These are phyloP conservation scores for Meiosimyza platycephala DNA, from an alignment of 2,888 invertebrate species.

Conservation along the genomic window DNA sequence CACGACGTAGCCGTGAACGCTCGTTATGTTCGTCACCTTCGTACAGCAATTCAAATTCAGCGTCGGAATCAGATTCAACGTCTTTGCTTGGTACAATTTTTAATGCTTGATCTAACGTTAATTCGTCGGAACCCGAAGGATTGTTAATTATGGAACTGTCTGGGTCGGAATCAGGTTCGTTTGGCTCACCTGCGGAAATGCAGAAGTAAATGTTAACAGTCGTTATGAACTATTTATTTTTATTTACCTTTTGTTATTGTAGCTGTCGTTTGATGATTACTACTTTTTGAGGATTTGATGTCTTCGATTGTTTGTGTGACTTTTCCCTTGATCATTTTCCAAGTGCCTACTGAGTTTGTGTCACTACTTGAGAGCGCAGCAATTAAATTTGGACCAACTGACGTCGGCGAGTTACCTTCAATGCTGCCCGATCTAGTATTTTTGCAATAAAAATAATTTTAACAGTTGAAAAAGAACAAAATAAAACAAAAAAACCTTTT, in stretches of 20 bases:
- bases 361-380: constrained; percentile 56
- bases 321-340: constrained; percentile 66
- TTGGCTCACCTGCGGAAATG: constrained; percentile 44
- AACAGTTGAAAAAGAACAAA: no score
- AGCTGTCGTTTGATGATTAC: constrained; percentile 42
- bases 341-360: constrained; percentile 61
- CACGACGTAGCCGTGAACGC: constrained; percentile 59
- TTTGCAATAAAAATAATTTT: background rate
- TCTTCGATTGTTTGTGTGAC: constrained; percentile 67
- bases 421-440: constrained; percentile 62
- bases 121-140: constrained; percentile 59
- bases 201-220: background rate
- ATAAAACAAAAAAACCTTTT: no score
- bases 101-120: constrained; percentile 52
- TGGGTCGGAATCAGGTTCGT: constrained; percentile 62
- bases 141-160: constrained; percentile 58
- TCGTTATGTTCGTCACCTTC: constrained; percentile 49
- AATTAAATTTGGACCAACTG: constrained; percentile 53
- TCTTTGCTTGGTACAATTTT: constrained; percentile 34
- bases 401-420: constrained; percentile 60
- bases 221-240: constrained; percentile 35
- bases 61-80: constrained; percentile 61
- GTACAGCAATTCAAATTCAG: constrained; percentile 59
- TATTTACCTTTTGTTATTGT: constrained; percentile 44
- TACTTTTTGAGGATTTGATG: constrained; percentile 64